phyloP scores from a whole-genome alignment of 2,888 invertebrate species.

The Tachina fera region DNA sequence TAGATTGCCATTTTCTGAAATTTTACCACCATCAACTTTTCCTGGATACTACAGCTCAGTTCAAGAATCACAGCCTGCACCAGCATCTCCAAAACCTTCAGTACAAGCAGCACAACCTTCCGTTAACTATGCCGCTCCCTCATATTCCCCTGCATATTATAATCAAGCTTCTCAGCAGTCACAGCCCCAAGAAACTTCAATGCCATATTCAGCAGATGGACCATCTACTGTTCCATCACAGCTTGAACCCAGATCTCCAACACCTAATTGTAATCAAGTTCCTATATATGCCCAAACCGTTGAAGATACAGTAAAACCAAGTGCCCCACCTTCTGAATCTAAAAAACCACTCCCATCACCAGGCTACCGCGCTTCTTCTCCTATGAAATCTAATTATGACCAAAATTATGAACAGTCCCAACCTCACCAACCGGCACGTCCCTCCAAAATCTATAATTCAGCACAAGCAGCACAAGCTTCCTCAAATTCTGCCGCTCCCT shows the following conservation, averaged over 20 bases:
- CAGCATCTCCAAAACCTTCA: not conserved
- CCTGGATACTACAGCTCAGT: not conserved
- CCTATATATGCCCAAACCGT: too few relatives aligned
- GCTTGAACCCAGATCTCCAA: too few relatives aligned
- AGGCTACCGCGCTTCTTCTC: too few relatives aligned
- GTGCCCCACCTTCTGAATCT: too few relatives aligned
- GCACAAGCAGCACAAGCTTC: not conserved
- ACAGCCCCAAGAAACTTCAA: not conserved
- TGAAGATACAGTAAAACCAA: too few relatives aligned
- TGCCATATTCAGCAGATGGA: not conserved
- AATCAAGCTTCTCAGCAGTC: not conserved
- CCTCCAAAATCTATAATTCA: not conserved
- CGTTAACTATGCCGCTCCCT: too few relatives aligned
- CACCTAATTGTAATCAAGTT: not conserved
- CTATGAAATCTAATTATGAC: too few relatives aligned
- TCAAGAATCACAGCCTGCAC: not conserved
- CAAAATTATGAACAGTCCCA: too few relatives aligned
- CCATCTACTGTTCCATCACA: too few relatives aligned
- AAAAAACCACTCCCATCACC: too few relatives aligned
- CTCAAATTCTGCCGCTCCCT: not conserved
- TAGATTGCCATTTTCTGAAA: not conserved
- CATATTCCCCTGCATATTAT: not conserved
- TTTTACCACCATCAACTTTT: not conserved
- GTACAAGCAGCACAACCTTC: not conserved
- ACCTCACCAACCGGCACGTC: not conserved